A percentile compares a stretch with the other conserved stretches of the same genome.
phyloP scores from a whole-genome alignment of 2,797 vertebrate genomes.

The Gallinago nigripennis region DNA sequence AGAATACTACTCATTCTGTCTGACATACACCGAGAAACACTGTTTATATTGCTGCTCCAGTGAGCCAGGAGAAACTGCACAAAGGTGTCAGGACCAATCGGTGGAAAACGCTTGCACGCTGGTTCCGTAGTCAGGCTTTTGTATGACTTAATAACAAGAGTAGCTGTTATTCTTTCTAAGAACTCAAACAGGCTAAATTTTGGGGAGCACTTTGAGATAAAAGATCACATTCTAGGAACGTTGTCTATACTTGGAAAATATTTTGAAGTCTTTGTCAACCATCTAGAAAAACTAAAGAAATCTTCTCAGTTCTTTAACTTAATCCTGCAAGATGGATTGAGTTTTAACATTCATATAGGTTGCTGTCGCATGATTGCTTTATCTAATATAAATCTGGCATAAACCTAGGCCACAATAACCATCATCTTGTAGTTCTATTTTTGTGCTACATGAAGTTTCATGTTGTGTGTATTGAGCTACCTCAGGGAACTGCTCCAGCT shows the following conservation, averaged over 20 bases:
- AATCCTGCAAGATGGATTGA: not conserved
- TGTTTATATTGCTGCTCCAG: conserved; percentile 46
- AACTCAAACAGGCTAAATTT: not conserved
- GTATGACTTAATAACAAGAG: not conserved
- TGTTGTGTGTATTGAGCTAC: not conserved
- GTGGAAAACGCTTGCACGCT: not conserved
- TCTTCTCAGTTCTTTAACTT: not conserved
- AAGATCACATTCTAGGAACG: not conserved
- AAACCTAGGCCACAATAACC: not conserved
- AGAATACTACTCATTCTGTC: not conserved
- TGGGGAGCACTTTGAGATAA: not conserved
- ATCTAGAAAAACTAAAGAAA: not conserved
- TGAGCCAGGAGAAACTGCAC: not conserved
- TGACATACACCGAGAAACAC: not conserved
- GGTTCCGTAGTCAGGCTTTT: not conserved
- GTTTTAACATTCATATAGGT: not conserved
- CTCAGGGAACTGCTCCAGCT: not conserved
- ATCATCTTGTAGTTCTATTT: not conserved
- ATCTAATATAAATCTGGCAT: not conserved
- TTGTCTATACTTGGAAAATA: not conserved
- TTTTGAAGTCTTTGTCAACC: not conserved
- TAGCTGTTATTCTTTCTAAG: not conserved
- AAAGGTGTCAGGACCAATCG: not conserved
- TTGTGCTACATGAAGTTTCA: not conserved
- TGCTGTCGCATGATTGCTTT: not conserved